phyloP scores from a whole-genome alignment of 2,888 invertebrate genomes.

The Cantharis rustica region DNA sequence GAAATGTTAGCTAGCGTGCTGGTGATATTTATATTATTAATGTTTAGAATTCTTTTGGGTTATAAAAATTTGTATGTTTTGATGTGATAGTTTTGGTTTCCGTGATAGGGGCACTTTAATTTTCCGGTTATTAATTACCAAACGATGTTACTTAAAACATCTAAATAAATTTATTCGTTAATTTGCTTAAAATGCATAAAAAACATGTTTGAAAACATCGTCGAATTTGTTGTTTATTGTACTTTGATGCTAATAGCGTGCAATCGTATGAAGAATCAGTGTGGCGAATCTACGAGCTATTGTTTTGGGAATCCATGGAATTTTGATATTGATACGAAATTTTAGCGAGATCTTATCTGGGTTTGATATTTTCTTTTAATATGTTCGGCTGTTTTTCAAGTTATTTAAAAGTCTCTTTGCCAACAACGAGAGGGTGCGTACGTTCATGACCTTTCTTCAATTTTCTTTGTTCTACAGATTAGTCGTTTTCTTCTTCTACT shows the following conservation, averaged over 20 bases:
- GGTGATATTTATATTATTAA: conserved; percentile 28
- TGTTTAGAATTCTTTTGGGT: conserved; percentile 32
- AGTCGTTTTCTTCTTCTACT: background rate
- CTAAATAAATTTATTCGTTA: background rate
- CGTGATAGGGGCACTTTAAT: background rate
- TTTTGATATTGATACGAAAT: conserved; percentile 46
- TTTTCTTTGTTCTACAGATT: background rate
- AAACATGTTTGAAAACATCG: conserved; percentile 37
- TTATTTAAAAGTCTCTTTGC: background rate
- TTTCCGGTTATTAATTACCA: background rate
- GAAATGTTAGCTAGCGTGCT: background rate
- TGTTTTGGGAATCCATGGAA: conserved; percentile 53
- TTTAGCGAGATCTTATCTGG: background rate
- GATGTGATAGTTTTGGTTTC: conserved; percentile 20
- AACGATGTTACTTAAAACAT: background rate
- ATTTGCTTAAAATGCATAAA: conserved; percentile 33
- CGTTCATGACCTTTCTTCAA: background rate
- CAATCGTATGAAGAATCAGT: conserved; percentile 47
- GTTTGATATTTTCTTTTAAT: background rate
- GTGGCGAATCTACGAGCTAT: conserved; percentile 45
- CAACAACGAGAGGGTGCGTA: background rate
- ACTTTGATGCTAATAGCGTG: conserved; percentile 48
- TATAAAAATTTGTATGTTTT: conserved; percentile 37
- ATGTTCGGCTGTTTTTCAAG: background rate
- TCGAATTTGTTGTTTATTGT: conserved; percentile 46